Conservation (phyloP, 2,888 invertebrate species). For the Temnothorax unifasciatus region DNA sequence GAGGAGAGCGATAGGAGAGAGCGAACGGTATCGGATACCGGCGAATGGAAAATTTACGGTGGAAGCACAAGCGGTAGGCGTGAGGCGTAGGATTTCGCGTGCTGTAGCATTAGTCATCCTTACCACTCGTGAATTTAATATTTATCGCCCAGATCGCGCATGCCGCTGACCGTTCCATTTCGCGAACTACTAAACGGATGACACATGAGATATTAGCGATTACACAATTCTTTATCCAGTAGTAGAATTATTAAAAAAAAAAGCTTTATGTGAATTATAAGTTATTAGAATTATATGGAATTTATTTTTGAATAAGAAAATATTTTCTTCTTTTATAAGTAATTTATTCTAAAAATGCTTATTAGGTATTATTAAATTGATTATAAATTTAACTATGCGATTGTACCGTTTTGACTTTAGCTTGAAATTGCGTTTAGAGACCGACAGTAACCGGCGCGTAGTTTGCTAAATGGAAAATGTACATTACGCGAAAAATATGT, state of each 20-base stretch:
- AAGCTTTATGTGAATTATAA: background rate
- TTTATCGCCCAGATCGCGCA: slow-evolving; percentile 18
- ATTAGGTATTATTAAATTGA: too few species aligned
- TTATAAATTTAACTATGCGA: too few species aligned
- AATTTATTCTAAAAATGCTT: too few species aligned
- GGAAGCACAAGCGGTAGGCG: background rate
- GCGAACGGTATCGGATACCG: slow-evolving; percentile 53
- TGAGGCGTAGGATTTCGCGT: slow-evolving; percentile 57
- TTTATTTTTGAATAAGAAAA: background rate
- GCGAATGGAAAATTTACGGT: slow-evolving; percentile 73
- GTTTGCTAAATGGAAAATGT: too few species aligned
- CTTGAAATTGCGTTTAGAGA: too few species aligned
- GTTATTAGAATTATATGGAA: background rate
- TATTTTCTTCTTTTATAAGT: too few species aligned
- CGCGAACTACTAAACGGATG: slow-evolving; percentile 25
- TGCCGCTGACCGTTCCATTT: slow-evolving; percentile 61
- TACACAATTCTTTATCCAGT: slow-evolving; percentile 43
- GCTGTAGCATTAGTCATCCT: slow-evolving; percentile 9
- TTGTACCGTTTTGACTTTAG: too few species aligned
- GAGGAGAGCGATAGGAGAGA: slow-evolving; percentile 24
- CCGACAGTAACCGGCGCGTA: too few species aligned
- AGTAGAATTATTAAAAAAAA: background rate
- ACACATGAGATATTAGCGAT: background rate
- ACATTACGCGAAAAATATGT: too few species aligned
- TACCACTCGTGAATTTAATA: slow-evolving; percentile 62